phyloP scores from a whole-genome alignment of 2,797 vertebrate genomes.

The Alexandromys oeconomus region DNA sequence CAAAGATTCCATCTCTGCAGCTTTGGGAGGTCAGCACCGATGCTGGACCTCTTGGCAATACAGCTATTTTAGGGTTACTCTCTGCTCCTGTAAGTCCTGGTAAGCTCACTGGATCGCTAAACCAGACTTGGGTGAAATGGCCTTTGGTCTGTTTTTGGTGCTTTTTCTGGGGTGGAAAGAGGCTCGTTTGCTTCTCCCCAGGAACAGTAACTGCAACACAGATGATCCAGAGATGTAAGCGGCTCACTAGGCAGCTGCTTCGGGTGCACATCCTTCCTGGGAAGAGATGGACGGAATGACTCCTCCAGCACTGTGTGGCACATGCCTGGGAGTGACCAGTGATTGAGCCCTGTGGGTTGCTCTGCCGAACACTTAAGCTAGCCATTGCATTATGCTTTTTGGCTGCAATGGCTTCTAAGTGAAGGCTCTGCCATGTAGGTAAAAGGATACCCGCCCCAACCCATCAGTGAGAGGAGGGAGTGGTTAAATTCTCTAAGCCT shows the following conservation, averaged over 20 bases:
- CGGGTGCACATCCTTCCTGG: neutral
- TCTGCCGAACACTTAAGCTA: neutral
- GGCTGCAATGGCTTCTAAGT: slow-evolving; percentile 68
- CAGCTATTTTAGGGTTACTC: neutral
- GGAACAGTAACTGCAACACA: neutral
- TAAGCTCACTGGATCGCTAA: neutral
- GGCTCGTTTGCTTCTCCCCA: neutral
- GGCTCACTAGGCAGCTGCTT: neutral
- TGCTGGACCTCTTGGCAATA: neutral
- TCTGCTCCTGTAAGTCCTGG: neutral
- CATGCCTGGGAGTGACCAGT: neutral
- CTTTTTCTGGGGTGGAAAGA: neutral
- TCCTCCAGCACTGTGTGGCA: neutral
- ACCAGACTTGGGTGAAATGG: neutral
- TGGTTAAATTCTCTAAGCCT: slow-evolving; percentile 74
- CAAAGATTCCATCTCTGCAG: neutral
- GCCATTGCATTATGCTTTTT: slow-evolving; percentile 47
- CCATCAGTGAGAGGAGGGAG: slow-evolving; percentile 59
- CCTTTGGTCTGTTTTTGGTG: neutral
- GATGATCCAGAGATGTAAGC: neutral
- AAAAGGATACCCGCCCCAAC: slow-evolving; percentile 53
- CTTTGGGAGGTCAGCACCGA: neutral
- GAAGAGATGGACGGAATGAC: neutral
- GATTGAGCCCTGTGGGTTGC: neutral
- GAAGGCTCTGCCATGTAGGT: slow-evolving; percentile 69